phyloP scores from a whole-genome alignment of 2,113 vertebrate species.

The Heteronetta atricapilla region DNA sequence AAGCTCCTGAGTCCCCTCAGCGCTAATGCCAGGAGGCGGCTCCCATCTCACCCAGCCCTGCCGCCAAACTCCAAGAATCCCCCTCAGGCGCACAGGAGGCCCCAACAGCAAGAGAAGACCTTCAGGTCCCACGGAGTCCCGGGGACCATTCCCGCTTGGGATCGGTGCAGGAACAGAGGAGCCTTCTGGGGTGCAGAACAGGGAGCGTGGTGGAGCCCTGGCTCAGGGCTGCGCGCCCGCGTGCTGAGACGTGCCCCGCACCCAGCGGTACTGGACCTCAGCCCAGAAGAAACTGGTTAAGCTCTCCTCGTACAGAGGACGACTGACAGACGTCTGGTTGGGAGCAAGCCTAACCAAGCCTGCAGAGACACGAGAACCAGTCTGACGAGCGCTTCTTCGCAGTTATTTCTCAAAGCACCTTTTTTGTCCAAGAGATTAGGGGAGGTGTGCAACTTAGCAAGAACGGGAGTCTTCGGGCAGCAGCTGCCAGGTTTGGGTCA shows the following conservation, averaged over 20 bases:
- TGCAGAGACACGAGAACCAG: constrained; percentile 5
- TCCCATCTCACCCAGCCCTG: background rate
- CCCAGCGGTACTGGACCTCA: background rate
- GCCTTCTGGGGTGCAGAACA: background rate
- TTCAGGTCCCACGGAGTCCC: background rate
- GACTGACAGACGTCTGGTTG: background rate
- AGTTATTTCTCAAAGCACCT: background rate
- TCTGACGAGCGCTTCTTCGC: background rate
- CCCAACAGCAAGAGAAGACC: background rate
- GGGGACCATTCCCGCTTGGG: background rate
- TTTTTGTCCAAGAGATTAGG: background rate
- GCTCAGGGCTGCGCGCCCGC: background rate
- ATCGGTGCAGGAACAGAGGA: accelerated
- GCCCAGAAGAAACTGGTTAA: constrained; percentile 32
- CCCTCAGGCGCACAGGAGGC: background rate
- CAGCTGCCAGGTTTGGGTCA: background rate
- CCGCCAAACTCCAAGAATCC: background rate
- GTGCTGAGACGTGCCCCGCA: background rate
- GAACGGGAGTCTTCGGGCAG: background rate
- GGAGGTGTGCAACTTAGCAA: background rate
- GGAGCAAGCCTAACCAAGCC: constrained; percentile 16
- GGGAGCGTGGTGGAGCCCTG: background rate
- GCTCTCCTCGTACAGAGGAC: background rate
- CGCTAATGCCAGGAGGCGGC: background rate
- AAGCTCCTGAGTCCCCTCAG: background rate